Percentiles rank a stretch among this genome's conserved stretches.
Evolutionary conservation across 2,888 invertebrate genomes (phyloP).

Genomic region (Nomada goodeniana): DNA sequence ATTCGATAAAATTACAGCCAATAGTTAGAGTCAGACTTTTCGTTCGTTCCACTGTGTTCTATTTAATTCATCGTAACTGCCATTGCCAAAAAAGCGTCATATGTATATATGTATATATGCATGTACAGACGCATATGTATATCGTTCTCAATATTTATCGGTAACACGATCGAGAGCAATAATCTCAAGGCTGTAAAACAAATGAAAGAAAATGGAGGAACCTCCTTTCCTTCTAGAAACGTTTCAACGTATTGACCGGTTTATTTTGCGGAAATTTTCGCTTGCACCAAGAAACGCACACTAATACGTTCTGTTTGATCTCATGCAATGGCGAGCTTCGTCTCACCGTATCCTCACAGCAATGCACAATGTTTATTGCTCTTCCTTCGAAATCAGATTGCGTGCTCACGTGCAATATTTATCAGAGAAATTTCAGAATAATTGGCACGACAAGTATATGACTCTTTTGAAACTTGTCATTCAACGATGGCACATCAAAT

Average conservation of each 20-base stretch:
- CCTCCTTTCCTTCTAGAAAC: constrained; percentile 1
- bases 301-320: constrained; percentile 38
- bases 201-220: not conserved
- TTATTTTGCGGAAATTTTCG: constrained; percentile 30
- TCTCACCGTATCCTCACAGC: constrained; percentile 18
- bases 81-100: constrained; percentile 16
- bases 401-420: not conserved
- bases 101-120: not conserved
- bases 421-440: constrained; percentile 8
- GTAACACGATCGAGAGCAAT: constrained; percentile 18
- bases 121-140: no score
- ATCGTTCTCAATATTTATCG: constrained; percentile 5
- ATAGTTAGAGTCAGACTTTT: constrained; percentile 12
- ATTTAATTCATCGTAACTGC: constrained; percentile 3
- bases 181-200: constrained; percentile 12
- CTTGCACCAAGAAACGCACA: constrained; percentile 30
- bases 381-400: not conserved
- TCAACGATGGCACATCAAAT: constrained; percentile 19
- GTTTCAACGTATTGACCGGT: constrained; percentile 45
- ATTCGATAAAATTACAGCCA: constrained; percentile 4
- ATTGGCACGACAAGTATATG: constrained; percentile 16
- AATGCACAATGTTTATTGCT: constrained; percentile 20
- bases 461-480: constrained; percentile 19
- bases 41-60: not conserved
- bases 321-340: constrained; percentile 45